Conservation (phyloP, 2,113 vertebrate genomes). For the Cololabis saira region DNA sequence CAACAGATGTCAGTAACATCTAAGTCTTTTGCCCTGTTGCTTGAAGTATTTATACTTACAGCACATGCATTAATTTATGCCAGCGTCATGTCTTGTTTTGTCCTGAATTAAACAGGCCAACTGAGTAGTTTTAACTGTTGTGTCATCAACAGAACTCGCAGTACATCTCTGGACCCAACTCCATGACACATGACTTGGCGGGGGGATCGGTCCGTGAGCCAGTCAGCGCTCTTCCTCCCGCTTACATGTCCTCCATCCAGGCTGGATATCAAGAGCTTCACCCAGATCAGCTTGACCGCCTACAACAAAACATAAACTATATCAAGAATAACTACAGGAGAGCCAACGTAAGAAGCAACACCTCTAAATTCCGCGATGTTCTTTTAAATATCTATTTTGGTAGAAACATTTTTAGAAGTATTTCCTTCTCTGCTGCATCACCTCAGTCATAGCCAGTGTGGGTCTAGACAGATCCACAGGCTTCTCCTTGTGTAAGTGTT, state of each 20-base stretch:
- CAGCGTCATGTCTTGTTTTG: background rate
- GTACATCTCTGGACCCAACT: slow-evolving; percentile 86
- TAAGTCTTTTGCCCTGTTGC: background rate
- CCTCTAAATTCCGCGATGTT: background rate
- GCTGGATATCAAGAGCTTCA: slow-evolving; percentile 86
- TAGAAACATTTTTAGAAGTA: background rate
- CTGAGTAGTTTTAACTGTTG: background rate
- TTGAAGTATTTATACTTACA: background rate
- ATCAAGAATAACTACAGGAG: slow-evolving; percentile 86
- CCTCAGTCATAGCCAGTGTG: too few species aligned
- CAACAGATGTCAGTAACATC: background rate
- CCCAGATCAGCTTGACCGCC: slow-evolving; percentile 84
- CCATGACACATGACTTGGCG: slow-evolving; percentile 80
- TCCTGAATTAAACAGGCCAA: background rate
- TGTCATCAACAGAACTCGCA: slow-evolving; percentile 83
- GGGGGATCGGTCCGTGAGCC: slow-evolving; percentile 78
- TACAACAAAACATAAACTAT: slow-evolving; percentile 81
- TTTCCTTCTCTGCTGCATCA: background rate
- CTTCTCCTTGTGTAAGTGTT: background rate
- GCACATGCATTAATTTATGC: background rate
- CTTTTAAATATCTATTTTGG: background rate
- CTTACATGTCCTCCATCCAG: slow-evolving; percentile 85
- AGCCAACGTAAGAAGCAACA: slow-evolving; percentile 77
- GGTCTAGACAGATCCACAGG: background rate
- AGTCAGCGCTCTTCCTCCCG: slow-evolving; percentile 63